Base-by-base conservation (phyloP, 2,113 vertebrate genomes). In the Procapra przewalskii region DNA sequence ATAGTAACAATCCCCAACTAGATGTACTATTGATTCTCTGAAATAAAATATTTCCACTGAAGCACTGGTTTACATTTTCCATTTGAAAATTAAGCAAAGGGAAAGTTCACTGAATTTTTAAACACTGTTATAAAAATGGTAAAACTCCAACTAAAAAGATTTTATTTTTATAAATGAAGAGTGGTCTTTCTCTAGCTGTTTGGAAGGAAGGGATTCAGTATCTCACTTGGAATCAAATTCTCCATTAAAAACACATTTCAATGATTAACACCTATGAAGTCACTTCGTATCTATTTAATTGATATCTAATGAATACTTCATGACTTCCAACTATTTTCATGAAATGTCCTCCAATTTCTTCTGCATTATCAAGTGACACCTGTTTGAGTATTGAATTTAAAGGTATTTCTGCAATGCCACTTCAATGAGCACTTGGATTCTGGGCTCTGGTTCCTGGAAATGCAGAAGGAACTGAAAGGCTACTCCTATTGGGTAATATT, bases 161-260 rank as follows among this genome's bases (percentile, higher is more conserved):
- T 85, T 67, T 92, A 96, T 10, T 95, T 91, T 64, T 16, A 60
- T 91, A 97, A 96, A 59, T 52, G 33, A 85, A 93, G 13, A 27
- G 62, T 85, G 3, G 6, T 36, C n/a, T 67, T 83, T 88, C 29
- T 95, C 7, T 4, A 82, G 45, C 6, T 97, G 13, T 71, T 96
- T 95, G 93, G 86, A 81, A 95, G 64, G 50, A 90, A 93, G 60
- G 3, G 13, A 96, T 91, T 91, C 43, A 31, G 17, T 80, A 80
- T 93, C 59, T 96, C 92, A 45, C n/a, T 75, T 93, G 43, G 9
- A 82, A 93, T 90, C 50, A 96, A 96, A 97, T 96, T 91, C 33
- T 80, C 50, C 33, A 90, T 52, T 93, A 91, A 86, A 94, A 93
- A 52, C 31, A 96, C 27, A 86, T 36, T 89, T 75, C 79, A 82